Evolutionary conservation across 2,113 vertebrate genomes (phyloP), one percentile per base, ranked within the genome.

Genomic region (Aptenodytes patagonicus): DNA sequence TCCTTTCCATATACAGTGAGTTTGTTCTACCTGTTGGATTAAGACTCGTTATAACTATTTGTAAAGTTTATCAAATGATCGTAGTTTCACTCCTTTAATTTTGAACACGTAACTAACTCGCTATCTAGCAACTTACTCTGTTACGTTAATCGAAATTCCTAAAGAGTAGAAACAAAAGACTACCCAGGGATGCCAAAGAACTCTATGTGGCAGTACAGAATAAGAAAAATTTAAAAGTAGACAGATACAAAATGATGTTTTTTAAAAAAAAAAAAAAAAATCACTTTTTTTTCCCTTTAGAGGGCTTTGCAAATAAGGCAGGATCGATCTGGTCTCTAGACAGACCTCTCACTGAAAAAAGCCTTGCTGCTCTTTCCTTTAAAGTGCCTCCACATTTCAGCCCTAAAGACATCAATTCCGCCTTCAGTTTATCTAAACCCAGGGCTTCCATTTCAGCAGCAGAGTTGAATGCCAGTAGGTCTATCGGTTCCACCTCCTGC

Each of bases 371-470:
- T 1, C 99, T 98, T 93, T 99, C 99, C 36, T 97, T 97, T 44
- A 99, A 97, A 1, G 99, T 99, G 9, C 99, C 99, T 24, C 99
- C 99, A 6, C 99, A 99, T 93, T 99, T 99, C 92, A 99, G 89
- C 34, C 99, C 99, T 9, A 98, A 96, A 22, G 93, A 89, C 97
- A 95, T 96, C 57, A 99, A 97, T 19, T 98, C 98, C 71, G 85
- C 86, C 96, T 99, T 99, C 93, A 99, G 98, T 57, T 92, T 97
- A 17, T 99, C 99, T 95, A 99, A 97, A 72, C 99, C 99, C 96
- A 99, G 95, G 17, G 77, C 72, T 97, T 99, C 99, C 97, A 99
- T 81, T 68, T 99, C 98, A 20, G 95, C 94, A 7, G 72, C 97
- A 18, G 98, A 98, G 88, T 26, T 83, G 91, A 98, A 98, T 0